Evolutionary conservation across 2,797 vertebrate genomes (phyloP), one percentile per base, ranked within the genome.

Genomic region (Echeneis naucrates): DNA sequence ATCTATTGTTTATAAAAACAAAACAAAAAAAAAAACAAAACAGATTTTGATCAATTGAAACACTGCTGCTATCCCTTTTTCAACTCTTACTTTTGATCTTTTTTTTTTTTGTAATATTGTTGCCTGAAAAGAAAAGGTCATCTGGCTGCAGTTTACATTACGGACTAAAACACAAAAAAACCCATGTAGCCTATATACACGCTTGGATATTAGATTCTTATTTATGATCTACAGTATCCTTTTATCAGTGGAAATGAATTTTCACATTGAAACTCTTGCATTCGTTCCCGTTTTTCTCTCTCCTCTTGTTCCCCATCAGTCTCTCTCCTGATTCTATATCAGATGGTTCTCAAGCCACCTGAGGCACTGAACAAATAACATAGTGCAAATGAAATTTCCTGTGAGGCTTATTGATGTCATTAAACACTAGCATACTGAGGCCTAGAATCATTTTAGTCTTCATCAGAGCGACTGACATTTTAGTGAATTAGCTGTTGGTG

Each of bases 361-460:
- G 87, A 95, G 94, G 92, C 90, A 84, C 88, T 84, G 87, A 93
- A 92, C 90, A 94, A 93, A 94, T 95, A 95, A 93, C 92, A 69
- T 89, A 86, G 90, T 89, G 89, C 93, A 94, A 94, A 94, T 93
- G 84, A 93, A 94, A 95, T 95, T 95, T 95, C 89, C 93, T 93
- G 80, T 89, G 88, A 93, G 89, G 91, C 94, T 92, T 95, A 94
- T 93, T 95, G 95, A 94, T 95, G 92, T 95, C 94, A 95, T 96
- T 96, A 95, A 94, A 94, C 92, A 93, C 88, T 83, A 92, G 90
- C 94, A 93, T 93, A 94, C 93, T 91, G 87, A 92, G 88, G 91
- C 92, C 90, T 88, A 64, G 80, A 93, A 95, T 94, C 93, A 94
- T 95, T 95, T 94, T 92, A 94, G 90, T 93, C 93, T 94, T 95